Evolutionary conservation across 2,113 vertebrate genomes (phyloP).

Genomic region (Entomyzon cyanotis): DNA sequence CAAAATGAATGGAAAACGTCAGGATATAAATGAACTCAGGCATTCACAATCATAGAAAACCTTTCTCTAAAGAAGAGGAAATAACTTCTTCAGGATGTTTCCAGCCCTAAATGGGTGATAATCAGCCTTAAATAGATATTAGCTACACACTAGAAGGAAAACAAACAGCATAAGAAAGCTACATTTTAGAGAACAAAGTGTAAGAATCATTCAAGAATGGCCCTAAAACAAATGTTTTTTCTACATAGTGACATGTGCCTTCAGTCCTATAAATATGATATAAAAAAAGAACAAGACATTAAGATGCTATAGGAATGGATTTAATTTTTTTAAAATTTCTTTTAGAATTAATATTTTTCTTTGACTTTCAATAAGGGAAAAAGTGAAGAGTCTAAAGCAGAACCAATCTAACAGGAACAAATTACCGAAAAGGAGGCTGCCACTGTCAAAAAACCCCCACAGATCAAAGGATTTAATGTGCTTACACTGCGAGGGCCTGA

Average conservation of each 20-base stretch:
- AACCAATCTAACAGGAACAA: background rate
- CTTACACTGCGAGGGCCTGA: background rate
- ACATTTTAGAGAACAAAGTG: background rate
- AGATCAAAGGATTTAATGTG: constrained; percentile 4
- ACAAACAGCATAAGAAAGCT: background rate
- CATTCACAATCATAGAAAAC: background rate
- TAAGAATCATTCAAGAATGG: background rate
- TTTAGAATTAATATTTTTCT: background rate
- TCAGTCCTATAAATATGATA: background rate
- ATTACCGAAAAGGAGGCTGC: background rate
- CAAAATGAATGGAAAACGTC: background rate
- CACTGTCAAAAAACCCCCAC: background rate
- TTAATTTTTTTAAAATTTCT: background rate
- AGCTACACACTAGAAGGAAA: background rate
- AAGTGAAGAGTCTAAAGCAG: background rate
- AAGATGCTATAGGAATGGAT: background rate
- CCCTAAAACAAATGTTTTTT: background rate
- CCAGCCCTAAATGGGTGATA: background rate
- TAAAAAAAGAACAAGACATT: background rate
- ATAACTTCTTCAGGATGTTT: background rate
- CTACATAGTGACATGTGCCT: background rate
- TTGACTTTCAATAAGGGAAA: background rate
- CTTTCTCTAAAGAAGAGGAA: background rate
- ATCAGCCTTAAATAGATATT: background rate
- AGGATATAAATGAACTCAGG: background rate